These are phyloP conservation scores for Heliconius cydno DNA, from an alignment of 2,888 invertebrate genomes.

Conservation along the genomic window DNA sequence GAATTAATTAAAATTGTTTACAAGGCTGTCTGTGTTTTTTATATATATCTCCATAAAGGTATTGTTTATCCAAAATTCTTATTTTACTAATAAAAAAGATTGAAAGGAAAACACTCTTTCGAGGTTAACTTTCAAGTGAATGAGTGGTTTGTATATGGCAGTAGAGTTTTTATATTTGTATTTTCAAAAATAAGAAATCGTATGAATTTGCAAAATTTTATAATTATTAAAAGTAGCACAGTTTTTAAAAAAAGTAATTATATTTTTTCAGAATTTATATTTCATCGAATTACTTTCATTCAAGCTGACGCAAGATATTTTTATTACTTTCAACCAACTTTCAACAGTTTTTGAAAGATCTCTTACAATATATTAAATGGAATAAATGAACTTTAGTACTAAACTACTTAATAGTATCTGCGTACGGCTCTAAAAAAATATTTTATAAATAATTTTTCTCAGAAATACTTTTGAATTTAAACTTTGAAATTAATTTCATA, in stretches of 20 bases:
- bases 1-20: neutral
- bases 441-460: conserved; percentile 17
- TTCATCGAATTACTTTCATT: neutral
- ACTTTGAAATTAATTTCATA: conserved; percentile 30
- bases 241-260: neutral
- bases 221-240: too few relatives aligned
- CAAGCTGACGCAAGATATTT: neutral
- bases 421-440: neutral
- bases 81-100: too few relatives aligned
- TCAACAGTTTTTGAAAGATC: neutral
- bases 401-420: neutral
- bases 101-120: too few relatives aligned
- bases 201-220: too few relatives aligned
- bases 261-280: neutral
- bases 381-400: neutral
- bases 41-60: neutral
- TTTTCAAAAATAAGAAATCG: too few relatives aligned
- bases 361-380: neutral
- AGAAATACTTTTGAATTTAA: conserved; percentile 33
- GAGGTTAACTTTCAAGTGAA: too few relatives aligned
- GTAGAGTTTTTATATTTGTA: too few relatives aligned
- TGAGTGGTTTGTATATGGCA: too few relatives aligned
- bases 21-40: neutral
- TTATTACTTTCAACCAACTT: neutral
- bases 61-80: neutral